Evolutionary conservation across 1,140 invertebrate species (phyloP), one percentile per base, ranked within the genome.

Genomic region (Belonocnema kinseyi): DNA sequence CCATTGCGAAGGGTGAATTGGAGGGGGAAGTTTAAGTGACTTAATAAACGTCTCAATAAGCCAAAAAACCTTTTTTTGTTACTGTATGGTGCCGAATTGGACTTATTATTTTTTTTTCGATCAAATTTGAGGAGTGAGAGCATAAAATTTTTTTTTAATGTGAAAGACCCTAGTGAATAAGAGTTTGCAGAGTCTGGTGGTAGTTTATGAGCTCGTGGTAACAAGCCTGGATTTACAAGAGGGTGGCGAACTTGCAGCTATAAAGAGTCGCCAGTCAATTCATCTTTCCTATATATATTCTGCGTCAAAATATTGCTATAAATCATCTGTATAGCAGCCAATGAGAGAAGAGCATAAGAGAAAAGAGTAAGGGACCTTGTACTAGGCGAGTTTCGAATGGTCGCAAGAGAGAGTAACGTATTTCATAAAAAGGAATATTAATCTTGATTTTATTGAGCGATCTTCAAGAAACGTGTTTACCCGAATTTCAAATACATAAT

Each of bases 231-330:
- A 78, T 72, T 76, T 75, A 81, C 75, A 78, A 74, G 84, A 89
- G 88, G 89, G 87, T 88, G 85, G 86, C 83, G 80, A 88, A 90
- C 83, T 90, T 90, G 86, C 77, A 86, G 83, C 82, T 85, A 87
- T 89, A 85, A 90, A 90, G 86, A 87, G 86, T 88, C 87, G 84
- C 79, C 85, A 85, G 89, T 91, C 90, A 87, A 91, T 91, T 91
- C 87, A 91, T 91, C 89, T 91, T 89, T 88, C 83, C 85, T 85
- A 83, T 87, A 83, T 88, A 89, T 86, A 90, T 91, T 87, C 85
- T 85, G 86, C 84, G 90, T 91, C 90, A 90, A 90, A 91, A 91
- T 91, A 91, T 90, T 87, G 89, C 88, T 87, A 91, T 91, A 91
- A 91, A 91, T 91, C 90, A 91, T 90, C 84, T 79, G 77, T 76